phyloP scores from a whole-genome alignment of 2,113 vertebrate genomes.

The Phodopus roborovskii region DNA sequence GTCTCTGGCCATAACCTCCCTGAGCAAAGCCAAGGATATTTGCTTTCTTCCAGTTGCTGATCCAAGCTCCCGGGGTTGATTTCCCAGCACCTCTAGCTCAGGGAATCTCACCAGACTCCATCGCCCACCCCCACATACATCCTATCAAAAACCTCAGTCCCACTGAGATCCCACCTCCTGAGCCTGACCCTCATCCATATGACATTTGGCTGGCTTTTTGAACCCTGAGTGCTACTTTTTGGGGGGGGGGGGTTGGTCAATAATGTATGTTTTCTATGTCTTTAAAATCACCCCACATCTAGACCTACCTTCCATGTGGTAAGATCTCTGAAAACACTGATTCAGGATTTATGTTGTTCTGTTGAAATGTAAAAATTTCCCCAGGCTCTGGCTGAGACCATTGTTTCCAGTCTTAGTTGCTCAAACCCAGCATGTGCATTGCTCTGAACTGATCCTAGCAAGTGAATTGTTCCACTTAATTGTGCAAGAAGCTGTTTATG shows the following conservation, averaged over 20 bases:
- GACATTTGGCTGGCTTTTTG: slow-evolving; percentile 12
- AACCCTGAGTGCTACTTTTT: background rate
- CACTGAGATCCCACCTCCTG: background rate
- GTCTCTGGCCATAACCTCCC: background rate
- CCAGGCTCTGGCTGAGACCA: background rate
- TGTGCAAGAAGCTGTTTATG: background rate
- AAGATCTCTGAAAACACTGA: background rate
- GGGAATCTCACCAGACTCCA: fast-evolving
- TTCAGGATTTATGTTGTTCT: slow-evolving; percentile 37
- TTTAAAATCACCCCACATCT: background rate
- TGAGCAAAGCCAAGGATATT: background rate
- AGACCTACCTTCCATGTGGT: background rate
- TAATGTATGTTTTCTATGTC: background rate
- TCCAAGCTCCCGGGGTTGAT: background rate
- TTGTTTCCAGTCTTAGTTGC: slow-evolving; percentile 19
- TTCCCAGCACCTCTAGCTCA: background rate
- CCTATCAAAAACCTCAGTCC: background rate
- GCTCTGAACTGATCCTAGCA: slow-evolving; percentile 62
- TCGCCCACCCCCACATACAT: too few relatives aligned
- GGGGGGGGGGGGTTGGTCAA: background rate
- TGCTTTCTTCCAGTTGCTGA: background rate
- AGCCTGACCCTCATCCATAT: background rate
- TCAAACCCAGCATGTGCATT: background rate
- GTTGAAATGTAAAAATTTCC: slow-evolving; percentile 22
- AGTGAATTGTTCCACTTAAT: background rate